Conservation (phyloP, 1,140 invertebrate genomes). For the Ceratosolen fusciceps region DNA sequence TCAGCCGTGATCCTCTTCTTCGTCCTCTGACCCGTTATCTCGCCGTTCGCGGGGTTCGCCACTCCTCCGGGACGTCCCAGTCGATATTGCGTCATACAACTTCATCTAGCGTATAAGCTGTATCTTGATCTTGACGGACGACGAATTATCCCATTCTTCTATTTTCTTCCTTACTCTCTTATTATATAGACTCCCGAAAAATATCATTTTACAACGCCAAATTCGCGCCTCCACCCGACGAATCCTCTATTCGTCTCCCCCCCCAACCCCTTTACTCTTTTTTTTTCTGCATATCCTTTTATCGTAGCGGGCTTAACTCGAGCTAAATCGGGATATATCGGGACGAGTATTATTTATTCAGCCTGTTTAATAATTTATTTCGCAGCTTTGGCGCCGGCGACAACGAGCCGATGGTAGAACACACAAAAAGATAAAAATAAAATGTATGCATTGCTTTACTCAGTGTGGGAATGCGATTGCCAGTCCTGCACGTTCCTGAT, state of each 20-base stretch:
- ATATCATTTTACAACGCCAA: background rate
- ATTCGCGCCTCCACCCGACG: background rate
- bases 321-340: too few species aligned
- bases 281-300: background rate
- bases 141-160: background rate
- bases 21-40: background rate
- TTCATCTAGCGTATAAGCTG: constrained; percentile 31
- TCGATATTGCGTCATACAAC: constrained; percentile 16
- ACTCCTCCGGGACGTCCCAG: too few species aligned
- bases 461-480: background rate
- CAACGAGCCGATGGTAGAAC: background rate
- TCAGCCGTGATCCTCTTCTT: background rate
- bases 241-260: background rate
- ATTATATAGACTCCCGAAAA: background rate
- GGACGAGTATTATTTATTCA: too few species aligned
- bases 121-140: background rate
- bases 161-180: background rate
- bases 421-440: background rate
- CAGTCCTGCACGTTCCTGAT: background rate
- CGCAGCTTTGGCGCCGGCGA: background rate
- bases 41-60: too few species aligned
- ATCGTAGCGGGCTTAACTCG: too few species aligned
- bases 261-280: background rate
- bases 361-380: too few species aligned
- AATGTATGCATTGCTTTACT: background rate